Percentiles rank a stretch among this genome's conserved stretches.
These are phyloP conservation scores for Centropus unirufus DNA, from an alignment of 2,113 vertebrate species.

Conservation along the genomic window DNA sequence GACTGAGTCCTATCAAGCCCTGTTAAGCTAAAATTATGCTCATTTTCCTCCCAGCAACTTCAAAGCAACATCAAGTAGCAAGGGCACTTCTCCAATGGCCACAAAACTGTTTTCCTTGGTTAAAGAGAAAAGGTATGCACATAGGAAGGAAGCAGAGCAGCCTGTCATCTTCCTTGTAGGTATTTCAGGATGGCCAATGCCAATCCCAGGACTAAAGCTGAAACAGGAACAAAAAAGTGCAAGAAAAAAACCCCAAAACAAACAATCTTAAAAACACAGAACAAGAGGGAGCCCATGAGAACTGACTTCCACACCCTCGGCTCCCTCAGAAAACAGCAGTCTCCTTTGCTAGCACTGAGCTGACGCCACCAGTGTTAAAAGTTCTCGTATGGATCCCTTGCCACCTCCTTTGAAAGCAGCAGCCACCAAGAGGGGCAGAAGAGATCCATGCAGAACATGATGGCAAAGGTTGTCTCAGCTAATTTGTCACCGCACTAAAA, in stretches of 20 bases:
- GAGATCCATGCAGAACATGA: background rate
- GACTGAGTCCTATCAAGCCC: background rate
- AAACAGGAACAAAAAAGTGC: constrained; percentile 60
- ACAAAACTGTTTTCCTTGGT: background rate
- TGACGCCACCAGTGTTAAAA: background rate
- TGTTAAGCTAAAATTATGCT: background rate
- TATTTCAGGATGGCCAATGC: constrained; percentile 19
- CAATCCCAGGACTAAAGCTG: constrained; percentile 32
- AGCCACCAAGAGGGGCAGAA: background rate
- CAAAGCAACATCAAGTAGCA: constrained; percentile 27
- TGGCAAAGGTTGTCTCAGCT: background rate
- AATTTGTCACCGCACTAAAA: background rate
- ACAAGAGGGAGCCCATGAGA: constrained; percentile 35
- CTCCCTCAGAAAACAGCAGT: constrained; percentile 24
- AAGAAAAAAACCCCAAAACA: background rate
- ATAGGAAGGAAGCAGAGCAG: constrained; percentile 13
- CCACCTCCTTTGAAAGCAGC: constrained; percentile 22
- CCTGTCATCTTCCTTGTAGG: background rate
- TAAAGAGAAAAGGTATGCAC: background rate
- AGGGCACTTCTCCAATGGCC: constrained; percentile 20
- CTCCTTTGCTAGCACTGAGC: constrained; percentile 9
- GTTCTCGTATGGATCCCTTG: background rate
- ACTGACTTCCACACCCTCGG: background rate
- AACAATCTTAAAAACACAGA: constrained; percentile 39
- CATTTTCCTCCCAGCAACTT: constrained; percentile 13